Evolutionary conservation across 2,888 invertebrate species (phyloP), one percentile per base, ranked within the genome.

Genomic region (Ditula angustiorana): DNA sequence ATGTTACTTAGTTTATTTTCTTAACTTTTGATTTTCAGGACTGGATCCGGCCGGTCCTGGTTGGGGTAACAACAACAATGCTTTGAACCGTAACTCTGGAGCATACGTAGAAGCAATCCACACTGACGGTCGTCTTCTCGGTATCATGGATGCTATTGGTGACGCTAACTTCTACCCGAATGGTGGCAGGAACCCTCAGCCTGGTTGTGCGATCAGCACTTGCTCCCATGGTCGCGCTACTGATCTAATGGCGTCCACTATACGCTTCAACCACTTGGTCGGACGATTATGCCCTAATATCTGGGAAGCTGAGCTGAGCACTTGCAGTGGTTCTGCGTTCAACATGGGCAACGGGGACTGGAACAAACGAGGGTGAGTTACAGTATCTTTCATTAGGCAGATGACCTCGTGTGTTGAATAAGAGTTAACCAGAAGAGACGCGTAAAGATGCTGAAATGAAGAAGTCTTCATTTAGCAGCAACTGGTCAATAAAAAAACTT

Each of bases 151-250:
- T 21, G 55, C 71, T 8, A 70, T 72, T 5, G 71, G 70, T 16
- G 50, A 74, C 37, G 67, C 68, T 11, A 69, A 74, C 57, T 76
- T 75, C 69, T 76, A 73, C 46, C 69, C 72, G 37, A 76, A 74
- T 63, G 74, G 73, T 1, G 74, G 72, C 19, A 69, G 67, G 16
- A 62, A 67, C 46, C 53, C 58, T 5, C 74, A 74, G 69, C 75
- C 75, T 5, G 75, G 77, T 3, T 77, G 76, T 44, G 47, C 28
- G 47, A 8, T 65, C 28, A 67, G 67, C 37, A 67, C 71, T n/a
- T 77, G 76, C 61, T 75, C 75, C 10, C 76, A 77, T 61, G 30
- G 69, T 8, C 67, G 74, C 5, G 66, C 71, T 13, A 56, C 44
- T 10, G 35, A 70, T 2, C 68, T 72, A 23, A 67, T 74, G 56